Evolutionary conservation across 2,797 vertebrate genomes (phyloP).

Genomic region (Remorina albescens): DNA sequence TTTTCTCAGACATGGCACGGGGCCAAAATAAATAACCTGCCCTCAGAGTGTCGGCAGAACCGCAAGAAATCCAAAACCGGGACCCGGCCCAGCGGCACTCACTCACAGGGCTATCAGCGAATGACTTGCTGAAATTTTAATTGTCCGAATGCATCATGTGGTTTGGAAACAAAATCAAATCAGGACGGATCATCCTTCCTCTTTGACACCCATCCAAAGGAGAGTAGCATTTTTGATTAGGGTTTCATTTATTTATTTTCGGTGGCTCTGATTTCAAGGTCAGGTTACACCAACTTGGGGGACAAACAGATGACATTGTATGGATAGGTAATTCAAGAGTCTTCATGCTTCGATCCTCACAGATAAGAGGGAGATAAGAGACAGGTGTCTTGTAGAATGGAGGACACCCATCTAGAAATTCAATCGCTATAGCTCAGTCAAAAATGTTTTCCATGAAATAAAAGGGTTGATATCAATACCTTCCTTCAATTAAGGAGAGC

Average conservation of each 20-base stretch:
- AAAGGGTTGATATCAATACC: constrained; percentile 66
- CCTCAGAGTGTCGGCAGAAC: constrained; percentile 83
- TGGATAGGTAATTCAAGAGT: constrained; percentile 81
- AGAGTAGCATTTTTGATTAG: constrained; percentile 83
- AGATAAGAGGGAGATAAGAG: constrained; percentile 84
- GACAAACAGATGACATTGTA: constrained; percentile 83
- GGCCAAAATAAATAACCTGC: constrained; percentile 81
- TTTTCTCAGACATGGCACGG: constrained; percentile 72
- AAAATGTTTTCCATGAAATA: constrained; percentile 74
- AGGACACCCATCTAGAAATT: constrained; percentile 82
- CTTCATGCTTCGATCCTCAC: constrained; percentile 81
- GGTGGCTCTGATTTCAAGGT: constrained; percentile 82
- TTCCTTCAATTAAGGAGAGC: constrained; percentile 52
- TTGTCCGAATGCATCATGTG: constrained; percentile 89
- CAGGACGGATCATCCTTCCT: constrained; percentile 81
- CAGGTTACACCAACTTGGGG: constrained; percentile 80
- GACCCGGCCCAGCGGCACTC: constrained; percentile 70
- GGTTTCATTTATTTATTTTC: constrained; percentile 84
- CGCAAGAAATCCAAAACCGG: constrained; percentile 85
- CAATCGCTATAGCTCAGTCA: constrained; percentile 73
- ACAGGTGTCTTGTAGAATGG: constrained; percentile 84
- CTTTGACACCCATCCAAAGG: constrained; percentile 78
- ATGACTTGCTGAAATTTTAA: constrained; percentile 90
- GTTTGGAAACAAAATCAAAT: constrained; percentile 86
- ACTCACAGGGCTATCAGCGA: constrained; percentile 84